Conservation (phyloP, 2,888 invertebrate genomes). For the Eumerus sabulonum region DNA sequence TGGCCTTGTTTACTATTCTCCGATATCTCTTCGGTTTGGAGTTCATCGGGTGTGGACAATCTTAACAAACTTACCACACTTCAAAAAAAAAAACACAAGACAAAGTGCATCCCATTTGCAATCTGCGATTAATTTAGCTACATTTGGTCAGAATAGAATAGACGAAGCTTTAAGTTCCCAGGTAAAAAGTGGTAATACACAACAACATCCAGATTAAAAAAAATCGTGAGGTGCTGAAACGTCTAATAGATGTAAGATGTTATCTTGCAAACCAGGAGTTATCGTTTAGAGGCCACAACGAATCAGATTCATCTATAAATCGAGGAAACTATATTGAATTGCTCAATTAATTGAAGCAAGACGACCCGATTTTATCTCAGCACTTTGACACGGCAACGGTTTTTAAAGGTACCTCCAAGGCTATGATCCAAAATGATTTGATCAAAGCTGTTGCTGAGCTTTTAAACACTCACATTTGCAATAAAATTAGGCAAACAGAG, state of each 20-base stretch:
- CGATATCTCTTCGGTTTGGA: constrained; percentile 6
- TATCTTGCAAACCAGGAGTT: constrained; percentile 14
- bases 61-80: too few relatives aligned
- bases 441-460: constrained; percentile 1
- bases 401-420: constrained; percentile 19
- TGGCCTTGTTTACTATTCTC: constrained; percentile 27
- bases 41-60: too few relatives aligned
- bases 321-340: constrained; percentile 14
- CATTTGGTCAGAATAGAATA: constrained; percentile 23
- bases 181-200: constrained; percentile 13
- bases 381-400: constrained; percentile 8
- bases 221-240: constrained; percentile 34
- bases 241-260: constrained; percentile 30
- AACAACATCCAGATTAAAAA: constrained; percentile 31
- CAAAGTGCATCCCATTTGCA: background rate
- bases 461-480: constrained; percentile 7
- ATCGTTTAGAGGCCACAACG: too few relatives aligned
- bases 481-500: constrained; percentile 15
- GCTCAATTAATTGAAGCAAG: constrained; percentile 8
- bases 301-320: background rate
- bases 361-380: constrained; percentile 4
- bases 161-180: constrained; percentile 24
- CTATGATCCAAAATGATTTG: constrained; percentile 19
- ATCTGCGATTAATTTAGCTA: constrained; percentile 21
- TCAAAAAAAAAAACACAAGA: background rate